Percentiles rank a stretch among this genome's conserved stretches.
Conservation (phyloP, 2,888 invertebrate species). For the Tipula confusa region DNA sequence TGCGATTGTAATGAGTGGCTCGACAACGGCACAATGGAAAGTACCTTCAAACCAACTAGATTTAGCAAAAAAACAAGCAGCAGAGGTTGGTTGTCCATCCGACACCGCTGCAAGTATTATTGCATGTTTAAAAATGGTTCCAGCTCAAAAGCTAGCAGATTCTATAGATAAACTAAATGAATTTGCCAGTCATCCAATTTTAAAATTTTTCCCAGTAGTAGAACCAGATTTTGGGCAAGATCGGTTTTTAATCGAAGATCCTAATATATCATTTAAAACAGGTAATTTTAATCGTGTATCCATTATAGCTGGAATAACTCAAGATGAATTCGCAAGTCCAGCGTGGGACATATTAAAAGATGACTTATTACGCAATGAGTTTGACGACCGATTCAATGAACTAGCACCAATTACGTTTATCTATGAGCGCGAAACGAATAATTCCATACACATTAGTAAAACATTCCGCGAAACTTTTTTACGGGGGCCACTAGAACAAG, state of each 20-base stretch:
- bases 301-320: constrained; percentile 57
- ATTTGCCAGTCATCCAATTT: constrained; percentile 34
- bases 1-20: constrained; percentile 54
- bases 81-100: constrained; percentile 56
- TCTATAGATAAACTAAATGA: not conserved
- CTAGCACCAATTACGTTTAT: constrained; percentile 57
- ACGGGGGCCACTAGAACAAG: not conserved
- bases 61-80: constrained; percentile 54
- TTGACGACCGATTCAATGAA: constrained; percentile 55
- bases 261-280: constrained; percentile 51
- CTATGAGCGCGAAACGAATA: constrained; percentile 52
- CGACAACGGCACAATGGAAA: constrained; percentile 41
- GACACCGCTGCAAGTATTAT: constrained; percentile 53
- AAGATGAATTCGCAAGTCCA: constrained; percentile 58
- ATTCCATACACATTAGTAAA: constrained; percentile 49
- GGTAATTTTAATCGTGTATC: constrained; percentile 58
- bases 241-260: constrained; percentile 56
- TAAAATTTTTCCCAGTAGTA: constrained; percentile 55
- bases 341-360: constrained; percentile 54
- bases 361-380: constrained; percentile 49
- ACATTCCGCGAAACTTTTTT: constrained; percentile 47
- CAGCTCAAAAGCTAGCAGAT: not conserved
- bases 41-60: not conserved
- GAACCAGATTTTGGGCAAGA: constrained; percentile 58
- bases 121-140: constrained; percentile 50